phyloP scores from a whole-genome alignment of 1,140 invertebrate genomes.

The Lucilia sericata region DNA sequence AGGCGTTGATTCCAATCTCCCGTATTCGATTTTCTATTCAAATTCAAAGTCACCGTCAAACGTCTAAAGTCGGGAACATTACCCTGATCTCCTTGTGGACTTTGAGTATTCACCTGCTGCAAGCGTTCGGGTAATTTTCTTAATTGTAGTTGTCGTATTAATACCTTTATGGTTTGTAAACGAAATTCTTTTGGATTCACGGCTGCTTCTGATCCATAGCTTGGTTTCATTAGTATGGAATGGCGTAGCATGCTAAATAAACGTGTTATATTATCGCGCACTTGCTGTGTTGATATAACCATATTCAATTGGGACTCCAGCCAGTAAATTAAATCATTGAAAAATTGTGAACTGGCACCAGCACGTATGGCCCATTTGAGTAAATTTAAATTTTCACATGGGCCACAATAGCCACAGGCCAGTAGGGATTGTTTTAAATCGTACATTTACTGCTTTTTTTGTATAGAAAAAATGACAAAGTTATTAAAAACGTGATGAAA shows the following conservation, averaged over 20 bases:
- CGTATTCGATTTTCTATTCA: not conserved
- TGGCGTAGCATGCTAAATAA: not conserved
- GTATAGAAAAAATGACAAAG: too few species aligned
- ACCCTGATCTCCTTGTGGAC: not conserved
- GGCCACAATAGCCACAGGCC: not conserved
- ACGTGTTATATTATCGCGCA: constrained; percentile 12
- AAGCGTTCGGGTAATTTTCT: not conserved
- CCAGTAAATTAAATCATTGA: not conserved
- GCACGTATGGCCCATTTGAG: constrained; percentile 22
- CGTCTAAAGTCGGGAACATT: not conserved
- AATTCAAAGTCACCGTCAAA: not conserved
- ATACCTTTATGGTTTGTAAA: constrained; percentile 27
- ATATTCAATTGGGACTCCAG: not conserved
- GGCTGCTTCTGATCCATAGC: constrained; percentile 16
- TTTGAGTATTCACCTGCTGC: not conserved
- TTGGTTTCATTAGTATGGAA: constrained; percentile 7
- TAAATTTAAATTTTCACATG: constrained; percentile 19
- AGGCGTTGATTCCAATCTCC: constrained; percentile 34
- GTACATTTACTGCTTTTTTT: not conserved
- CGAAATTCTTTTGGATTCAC: constrained; percentile 32
- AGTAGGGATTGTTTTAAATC: not conserved
- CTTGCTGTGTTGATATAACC: not conserved
- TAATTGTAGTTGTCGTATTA: not conserved
- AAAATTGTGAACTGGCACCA: constrained; percentile 27
- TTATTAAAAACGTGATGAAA: too few species aligned